These are phyloP conservation scores for Drosophila gaucha DNA, from an alignment of 2,888 invertebrate species.

Conservation along the genomic window DNA sequence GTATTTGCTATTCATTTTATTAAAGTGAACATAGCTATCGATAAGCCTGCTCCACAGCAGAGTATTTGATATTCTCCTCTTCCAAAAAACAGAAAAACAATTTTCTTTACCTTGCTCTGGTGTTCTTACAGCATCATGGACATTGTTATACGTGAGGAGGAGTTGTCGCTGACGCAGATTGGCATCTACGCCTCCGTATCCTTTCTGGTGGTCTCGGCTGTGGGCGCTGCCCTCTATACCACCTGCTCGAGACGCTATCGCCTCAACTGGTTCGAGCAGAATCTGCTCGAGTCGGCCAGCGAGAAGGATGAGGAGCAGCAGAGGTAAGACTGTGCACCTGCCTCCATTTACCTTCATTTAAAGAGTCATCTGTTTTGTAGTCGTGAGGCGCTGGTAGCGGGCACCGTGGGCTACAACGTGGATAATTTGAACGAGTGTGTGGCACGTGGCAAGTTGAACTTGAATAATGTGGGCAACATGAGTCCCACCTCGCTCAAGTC, in stretches of 20 bases:
- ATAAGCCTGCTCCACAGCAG: not conserved
- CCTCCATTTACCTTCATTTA: not conserved
- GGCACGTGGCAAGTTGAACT: constrained; percentile 58
- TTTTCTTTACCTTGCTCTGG: not conserved
- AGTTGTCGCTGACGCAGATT: constrained; percentile 84
- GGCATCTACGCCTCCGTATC: constrained; percentile 85
- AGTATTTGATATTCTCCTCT: constrained; percentile 1
- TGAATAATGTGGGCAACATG: constrained; percentile 72
- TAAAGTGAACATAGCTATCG: no score
- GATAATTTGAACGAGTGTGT: constrained; percentile 83
- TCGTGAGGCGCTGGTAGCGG: constrained; percentile 85
- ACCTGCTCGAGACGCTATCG: constrained; percentile 86
- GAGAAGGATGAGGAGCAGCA: constrained; percentile 84
- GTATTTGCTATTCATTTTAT: no score
- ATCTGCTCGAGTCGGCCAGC: constrained; percentile 86
- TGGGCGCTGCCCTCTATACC: constrained; percentile 85
- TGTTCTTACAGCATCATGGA: constrained; percentile 73
- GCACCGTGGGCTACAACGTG: constrained; percentile 82
- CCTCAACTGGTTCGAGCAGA: constrained; percentile 87
- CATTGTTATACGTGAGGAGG: constrained; percentile 83
- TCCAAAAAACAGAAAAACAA: no score
- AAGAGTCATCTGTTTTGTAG: constrained; percentile 63
- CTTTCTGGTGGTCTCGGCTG: constrained; percentile 85
- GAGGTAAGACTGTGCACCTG: constrained; percentile 71
- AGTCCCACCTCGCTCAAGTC: constrained; percentile 84